phyloP scores from a whole-genome alignment of 2,797 vertebrate species.

The Cephalopachus bancanus region DNA sequence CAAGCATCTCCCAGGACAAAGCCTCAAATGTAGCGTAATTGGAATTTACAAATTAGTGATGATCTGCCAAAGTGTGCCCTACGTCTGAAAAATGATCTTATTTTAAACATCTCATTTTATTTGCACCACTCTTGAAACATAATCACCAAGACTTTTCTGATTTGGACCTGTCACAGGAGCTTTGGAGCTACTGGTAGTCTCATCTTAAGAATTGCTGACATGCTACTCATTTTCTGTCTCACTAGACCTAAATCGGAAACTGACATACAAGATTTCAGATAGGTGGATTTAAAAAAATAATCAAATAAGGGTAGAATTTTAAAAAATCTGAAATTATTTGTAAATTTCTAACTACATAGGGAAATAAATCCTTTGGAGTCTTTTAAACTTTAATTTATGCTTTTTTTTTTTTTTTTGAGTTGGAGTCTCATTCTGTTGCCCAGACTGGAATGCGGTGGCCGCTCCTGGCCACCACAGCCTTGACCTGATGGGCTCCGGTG shows the following conservation, averaged over 20 bases:
- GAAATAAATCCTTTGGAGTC: not conserved
- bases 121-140: slow-evolving; percentile 44
- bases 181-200: not conserved
- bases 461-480: too few relatives aligned
- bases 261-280: slow-evolving; percentile 24
- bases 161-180: not conserved
- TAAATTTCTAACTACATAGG: not conserved
- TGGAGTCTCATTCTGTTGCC: too few relatives aligned
- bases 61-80: slow-evolving; percentile 68
- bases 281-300: not conserved
- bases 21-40: slow-evolving; percentile 54
- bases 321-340: slow-evolving; percentile 12
- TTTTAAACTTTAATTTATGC: not conserved
- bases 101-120: slow-evolving; percentile 65
- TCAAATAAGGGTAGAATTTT: slow-evolving; percentile 12
- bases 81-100: slow-evolving; percentile 42
- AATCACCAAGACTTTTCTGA: slow-evolving; percentile 63
- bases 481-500: too few relatives aligned
- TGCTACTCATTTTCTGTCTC: slow-evolving; percentile 21
- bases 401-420: too few relatives aligned
- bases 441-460: too few relatives aligned
- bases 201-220: not conserved
- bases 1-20: slow-evolving; percentile 55
- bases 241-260: not conserved
- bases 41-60: slow-evolving; percentile 63